Percentiles rank a stretch among this genome's conserved stretches.
Evolutionary conservation across 2,797 vertebrate genomes (phyloP).

Genomic region (Oreortyx pictus): DNA sequence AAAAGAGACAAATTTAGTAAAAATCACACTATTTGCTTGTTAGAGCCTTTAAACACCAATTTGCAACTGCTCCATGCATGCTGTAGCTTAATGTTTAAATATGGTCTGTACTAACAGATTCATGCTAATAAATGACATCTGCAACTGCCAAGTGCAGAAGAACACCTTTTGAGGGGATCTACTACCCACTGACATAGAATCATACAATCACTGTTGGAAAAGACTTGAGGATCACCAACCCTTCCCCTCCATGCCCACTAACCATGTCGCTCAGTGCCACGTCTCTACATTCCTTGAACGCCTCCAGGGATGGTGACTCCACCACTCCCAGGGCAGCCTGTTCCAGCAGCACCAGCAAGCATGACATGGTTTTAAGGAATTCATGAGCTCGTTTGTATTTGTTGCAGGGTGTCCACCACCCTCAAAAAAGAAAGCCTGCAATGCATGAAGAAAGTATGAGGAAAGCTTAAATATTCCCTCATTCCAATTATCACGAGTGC

Average conservation of each 20-base stretch:
- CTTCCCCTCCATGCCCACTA: no score
- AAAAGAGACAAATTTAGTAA: background rate
- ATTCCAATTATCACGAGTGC: background rate
- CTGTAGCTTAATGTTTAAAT: background rate
- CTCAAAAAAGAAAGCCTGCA: background rate
- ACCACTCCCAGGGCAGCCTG: no score
- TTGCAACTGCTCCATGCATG: background rate
- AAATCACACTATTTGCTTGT: background rate
- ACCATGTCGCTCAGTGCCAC: no score
- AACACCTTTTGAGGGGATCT: background rate
- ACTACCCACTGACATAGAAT: no score
- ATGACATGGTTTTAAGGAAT: background rate
- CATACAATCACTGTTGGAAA: no score
- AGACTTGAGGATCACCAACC: no score
- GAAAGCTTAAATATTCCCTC: background rate
- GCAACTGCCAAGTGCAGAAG: background rate
- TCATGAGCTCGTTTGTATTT: fast-evolving
- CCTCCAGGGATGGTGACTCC: no score
- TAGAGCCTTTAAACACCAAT: background rate
- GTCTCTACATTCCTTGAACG: no score
- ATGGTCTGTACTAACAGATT: background rate
- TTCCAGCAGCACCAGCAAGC: no score
- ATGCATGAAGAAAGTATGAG: background rate
- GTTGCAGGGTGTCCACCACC: background rate
- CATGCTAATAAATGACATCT: background rate